Conservation (phyloP, 2,113 vertebrate species). For the Edolisoma coerulescens region DNA sequence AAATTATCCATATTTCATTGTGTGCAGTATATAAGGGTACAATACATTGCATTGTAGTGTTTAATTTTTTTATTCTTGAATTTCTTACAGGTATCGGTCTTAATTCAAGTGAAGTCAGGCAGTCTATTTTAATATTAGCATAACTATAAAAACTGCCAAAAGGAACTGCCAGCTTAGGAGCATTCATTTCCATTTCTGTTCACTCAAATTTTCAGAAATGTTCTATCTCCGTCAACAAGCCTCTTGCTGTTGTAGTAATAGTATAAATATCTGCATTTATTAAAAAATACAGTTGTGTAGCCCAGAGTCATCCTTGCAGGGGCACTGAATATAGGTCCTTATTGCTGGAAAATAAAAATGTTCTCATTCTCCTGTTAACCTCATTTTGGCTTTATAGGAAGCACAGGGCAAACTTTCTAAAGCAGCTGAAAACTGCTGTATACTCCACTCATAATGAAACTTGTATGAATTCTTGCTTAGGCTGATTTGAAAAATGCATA, state of each 20-base stretch:
- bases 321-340: background rate
- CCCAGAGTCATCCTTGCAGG: background rate
- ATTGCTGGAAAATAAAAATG: background rate
- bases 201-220: background rate
- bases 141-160: background rate
- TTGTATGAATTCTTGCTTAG: background rate
- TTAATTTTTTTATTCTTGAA: background rate
- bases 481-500: background rate
- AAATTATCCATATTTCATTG: background rate
- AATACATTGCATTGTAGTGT: background rate
- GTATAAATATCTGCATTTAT: background rate
- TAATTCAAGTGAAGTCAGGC: background rate
- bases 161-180: background rate
- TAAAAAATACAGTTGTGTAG: background rate
- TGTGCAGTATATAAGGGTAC: background rate
- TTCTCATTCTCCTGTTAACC: background rate
- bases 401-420: background rate
- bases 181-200: background rate
- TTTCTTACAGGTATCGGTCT: background rate
- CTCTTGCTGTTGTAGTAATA: background rate
- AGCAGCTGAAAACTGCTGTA: background rate
- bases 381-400: background rate
- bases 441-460: rapidly evolving
- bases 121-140: background rate
- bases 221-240: background rate